Evolutionary conservation across 2,113 vertebrate species (phyloP).

Genomic region (Nansenia antarctica): DNA sequence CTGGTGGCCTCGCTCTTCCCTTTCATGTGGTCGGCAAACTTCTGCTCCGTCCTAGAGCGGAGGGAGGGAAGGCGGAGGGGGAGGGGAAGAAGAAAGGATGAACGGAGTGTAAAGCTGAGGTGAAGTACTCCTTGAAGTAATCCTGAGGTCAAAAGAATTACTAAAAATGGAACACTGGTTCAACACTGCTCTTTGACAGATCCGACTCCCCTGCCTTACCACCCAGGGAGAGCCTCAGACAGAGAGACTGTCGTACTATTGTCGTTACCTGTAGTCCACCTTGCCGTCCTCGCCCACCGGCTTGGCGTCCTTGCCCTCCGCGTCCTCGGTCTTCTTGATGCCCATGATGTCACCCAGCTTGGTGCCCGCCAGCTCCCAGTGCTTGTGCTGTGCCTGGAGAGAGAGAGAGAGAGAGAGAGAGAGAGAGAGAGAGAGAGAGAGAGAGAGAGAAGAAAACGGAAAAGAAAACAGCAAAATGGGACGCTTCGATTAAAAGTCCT

Average conservation of each 20-base stretch:
- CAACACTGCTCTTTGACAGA: background rate
- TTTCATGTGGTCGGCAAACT: constrained; percentile 98
- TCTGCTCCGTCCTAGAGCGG: constrained; percentile 87
- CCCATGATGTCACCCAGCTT: constrained; percentile 99
- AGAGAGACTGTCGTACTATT: background rate
- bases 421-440: too few relatives aligned
- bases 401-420: background rate
- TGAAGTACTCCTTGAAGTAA: too few relatives aligned
- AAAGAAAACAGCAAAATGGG: too few relatives aligned
- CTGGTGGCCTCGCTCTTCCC: constrained; percentile 94
- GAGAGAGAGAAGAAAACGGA: too few relatives aligned
- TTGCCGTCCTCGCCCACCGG: constrained; percentile 87
- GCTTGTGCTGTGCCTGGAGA: constrained; percentile 94
- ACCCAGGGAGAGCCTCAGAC: background rate
- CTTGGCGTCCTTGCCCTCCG: constrained; percentile 71
- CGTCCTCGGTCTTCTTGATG: constrained; percentile 89
- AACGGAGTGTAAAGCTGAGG: too few relatives aligned
- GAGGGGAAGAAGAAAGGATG: too few relatives aligned
- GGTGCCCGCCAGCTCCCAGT: constrained; percentile 98
- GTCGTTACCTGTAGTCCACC: constrained; percentile 91
- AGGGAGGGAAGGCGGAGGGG: too few relatives aligned
- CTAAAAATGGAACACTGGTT: background rate
- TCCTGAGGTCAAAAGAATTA: too few relatives aligned
- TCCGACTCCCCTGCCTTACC: too few relatives aligned
- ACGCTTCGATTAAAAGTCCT: too few relatives aligned